Evolutionary conservation across 2,888 invertebrate genomes (phyloP), one percentile per base, ranked within the genome.

Genomic region (Selenia dentaria): DNA sequence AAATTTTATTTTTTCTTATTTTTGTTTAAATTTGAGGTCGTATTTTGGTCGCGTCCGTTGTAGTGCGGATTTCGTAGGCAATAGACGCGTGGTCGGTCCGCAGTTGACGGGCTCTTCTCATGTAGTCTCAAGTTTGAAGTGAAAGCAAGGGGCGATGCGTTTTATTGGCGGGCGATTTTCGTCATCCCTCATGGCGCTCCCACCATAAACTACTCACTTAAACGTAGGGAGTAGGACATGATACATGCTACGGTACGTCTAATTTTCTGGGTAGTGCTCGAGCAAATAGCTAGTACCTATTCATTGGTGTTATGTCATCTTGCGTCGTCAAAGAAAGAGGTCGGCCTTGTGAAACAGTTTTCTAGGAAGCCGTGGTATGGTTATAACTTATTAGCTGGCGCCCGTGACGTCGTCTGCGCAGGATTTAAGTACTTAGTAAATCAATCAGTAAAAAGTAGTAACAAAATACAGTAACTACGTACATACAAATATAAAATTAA

Each of bases 131-230:
- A 47, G 26, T 41, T 46, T 80, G 79, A 82, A 80, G 90, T 89
- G 90, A 90, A 90, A 90, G 89, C 88, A 77, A 67, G 69, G 65
- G 64, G 67, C 79, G 65, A 83, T 80, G 83, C 79, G 80, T 87
- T 88, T 81, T 88, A 89, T 87, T 85, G 74, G 70, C 74, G 71
- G 69, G 62, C 62, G 71, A 74, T 88, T 89, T 89, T 88, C 88
- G 88, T 70, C 87, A 88, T 86, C 86, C 87, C 84, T 80, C 60
- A 68, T 37, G 54, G 56, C 38, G 58, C 63, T 74, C 83, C 86
- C 64, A 50, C 54, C 56, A 48, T 52, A 31, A 31, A 53, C 38
- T 52, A 53, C 56, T 55, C 47, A 31, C 44, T 52, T 61, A 65
- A 57, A 27, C 9, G 59, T 61, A 51, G 47, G 57, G 44, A 57